Evolutionary conservation across 2,113 vertebrate genomes (phyloP).

Genomic region (Amazona vittata): DNA sequence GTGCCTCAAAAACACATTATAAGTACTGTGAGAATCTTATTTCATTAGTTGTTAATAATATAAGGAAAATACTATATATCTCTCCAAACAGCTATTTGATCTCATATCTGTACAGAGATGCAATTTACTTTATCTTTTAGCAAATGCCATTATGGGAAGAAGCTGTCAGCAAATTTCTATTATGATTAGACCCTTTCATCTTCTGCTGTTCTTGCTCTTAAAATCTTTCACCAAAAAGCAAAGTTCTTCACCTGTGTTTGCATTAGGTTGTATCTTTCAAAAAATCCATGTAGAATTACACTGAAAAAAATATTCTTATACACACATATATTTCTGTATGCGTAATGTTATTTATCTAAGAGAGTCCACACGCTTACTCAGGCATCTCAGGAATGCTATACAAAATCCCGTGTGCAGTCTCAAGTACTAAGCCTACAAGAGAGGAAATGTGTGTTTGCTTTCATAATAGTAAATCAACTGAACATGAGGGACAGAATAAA

Average conservation of each 20-base stretch:
- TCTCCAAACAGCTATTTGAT: not conserved
- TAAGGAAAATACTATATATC: not conserved
- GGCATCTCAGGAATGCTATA: slow-evolving; percentile 57
- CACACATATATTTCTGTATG: not conserved
- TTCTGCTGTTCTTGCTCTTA: slow-evolving; percentile 21
- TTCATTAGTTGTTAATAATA: not conserved
- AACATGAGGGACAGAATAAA: not conserved
- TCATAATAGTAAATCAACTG: slow-evolving; percentile 44
- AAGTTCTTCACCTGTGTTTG: slow-evolving; percentile 52
- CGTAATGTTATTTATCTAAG: slow-evolving; percentile 9
- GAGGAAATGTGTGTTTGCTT: slow-evolving; percentile 69
- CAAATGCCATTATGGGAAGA: not conserved
- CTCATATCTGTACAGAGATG: not conserved
- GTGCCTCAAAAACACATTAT: not conserved
- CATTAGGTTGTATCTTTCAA: not conserved
- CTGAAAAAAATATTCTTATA: not conserved
- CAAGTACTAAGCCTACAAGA: slow-evolving; percentile 4
- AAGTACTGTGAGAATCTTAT: not conserved
- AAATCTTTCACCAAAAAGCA: slow-evolving; percentile 66
- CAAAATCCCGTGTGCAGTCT: slow-evolving; percentile 21
- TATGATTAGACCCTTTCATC: not conserved
- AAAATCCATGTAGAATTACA: slow-evolving; percentile 12
- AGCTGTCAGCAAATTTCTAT: not conserved
- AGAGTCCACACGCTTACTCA: not conserved
- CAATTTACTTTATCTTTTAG: not conserved